Percentiles rank a stretch among this genome's conserved stretches.
Evolutionary conservation across 1,140 invertebrate species (phyloP).

Genomic region (Dinothrombium tinctorium): DNA sequence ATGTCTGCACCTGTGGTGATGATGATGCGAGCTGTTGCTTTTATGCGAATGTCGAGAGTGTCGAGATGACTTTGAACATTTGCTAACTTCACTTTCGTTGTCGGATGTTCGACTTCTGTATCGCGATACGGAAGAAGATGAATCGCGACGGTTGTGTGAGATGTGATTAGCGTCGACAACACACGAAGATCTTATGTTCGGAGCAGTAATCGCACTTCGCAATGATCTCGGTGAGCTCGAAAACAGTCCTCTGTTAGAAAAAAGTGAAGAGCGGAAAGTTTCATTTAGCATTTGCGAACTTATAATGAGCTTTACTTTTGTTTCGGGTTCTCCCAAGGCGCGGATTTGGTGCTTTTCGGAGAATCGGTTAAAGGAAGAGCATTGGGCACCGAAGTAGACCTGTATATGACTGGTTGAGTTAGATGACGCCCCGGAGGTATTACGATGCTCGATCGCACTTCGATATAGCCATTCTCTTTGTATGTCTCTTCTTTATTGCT

Average conservation of each 20-base stretch:
- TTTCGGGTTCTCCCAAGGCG: constrained; percentile 34
- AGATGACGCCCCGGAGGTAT: constrained; percentile 1
- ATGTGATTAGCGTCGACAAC: constrained; percentile 19
- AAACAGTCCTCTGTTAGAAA: constrained; percentile 17
- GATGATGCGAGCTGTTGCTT: constrained; percentile 17
- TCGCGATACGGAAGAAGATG: constrained; percentile 6
- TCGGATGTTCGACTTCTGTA: constrained; percentile 30
- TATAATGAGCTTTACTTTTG: constrained; percentile 8
- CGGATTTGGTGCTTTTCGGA: constrained; percentile 36
- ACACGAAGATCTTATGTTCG: constrained; percentile 41
- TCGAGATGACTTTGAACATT: constrained; percentile 46
- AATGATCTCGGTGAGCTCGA: constrained; percentile 28
- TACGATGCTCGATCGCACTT: constrained; percentile 2
- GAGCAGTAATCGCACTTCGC: constrained; percentile 12
- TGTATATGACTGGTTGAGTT: constrained; percentile 12
- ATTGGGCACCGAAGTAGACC: constrained; percentile 16
- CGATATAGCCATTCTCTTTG: constrained; percentile 2
- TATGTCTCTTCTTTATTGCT: constrained; percentile 1
- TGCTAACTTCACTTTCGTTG: constrained; percentile 62
- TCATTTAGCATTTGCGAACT: background rate
- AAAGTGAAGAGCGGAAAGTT: background rate
- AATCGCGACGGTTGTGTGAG: constrained; percentile 6
- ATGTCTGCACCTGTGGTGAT: constrained; percentile 6
- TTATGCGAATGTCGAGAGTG: constrained; percentile 39
- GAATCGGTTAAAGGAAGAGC: constrained; percentile 19